Conservation (phyloP, 2,113 vertebrate genomes). For the Gymnocephalus cernua region DNA sequence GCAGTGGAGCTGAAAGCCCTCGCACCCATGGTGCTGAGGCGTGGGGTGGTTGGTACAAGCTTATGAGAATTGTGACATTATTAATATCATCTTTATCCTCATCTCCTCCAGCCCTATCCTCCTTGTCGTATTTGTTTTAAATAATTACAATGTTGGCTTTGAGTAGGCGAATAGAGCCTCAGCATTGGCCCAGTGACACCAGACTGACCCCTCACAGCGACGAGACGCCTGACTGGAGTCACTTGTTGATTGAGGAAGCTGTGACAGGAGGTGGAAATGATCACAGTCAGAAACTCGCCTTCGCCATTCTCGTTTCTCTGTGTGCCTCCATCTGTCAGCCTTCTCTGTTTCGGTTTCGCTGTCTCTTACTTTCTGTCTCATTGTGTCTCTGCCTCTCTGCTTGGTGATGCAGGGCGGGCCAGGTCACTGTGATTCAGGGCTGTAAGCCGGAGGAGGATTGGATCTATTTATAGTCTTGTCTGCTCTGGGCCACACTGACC, state of each 20-base stretch:
- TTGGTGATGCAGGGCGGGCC: constrained; percentile 39
- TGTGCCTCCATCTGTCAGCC: constrained; percentile 20
- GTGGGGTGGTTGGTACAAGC: no score
- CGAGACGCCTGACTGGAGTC: constrained; percentile 5
- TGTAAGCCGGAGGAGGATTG: constrained; percentile 76
- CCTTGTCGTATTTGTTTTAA: neutral
- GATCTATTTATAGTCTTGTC: constrained; percentile 75
- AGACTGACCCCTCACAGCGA: constrained; percentile 30
- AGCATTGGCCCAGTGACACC: constrained; percentile 36
- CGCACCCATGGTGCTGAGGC: no score
- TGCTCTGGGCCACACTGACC: constrained; percentile 70
- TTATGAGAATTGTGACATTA: neutral
- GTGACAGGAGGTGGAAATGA: constrained; percentile 11
- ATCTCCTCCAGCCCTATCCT: neutral
- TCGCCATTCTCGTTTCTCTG: neutral
- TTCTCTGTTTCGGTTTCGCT: constrained; percentile 15
- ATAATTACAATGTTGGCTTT: neutral
- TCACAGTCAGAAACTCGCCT: constrained; percentile 19
- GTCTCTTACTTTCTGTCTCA: constrained; percentile 43
- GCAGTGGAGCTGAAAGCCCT: no score
- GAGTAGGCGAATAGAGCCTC: constrained; percentile 8
- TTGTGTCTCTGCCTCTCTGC: constrained; percentile 41
- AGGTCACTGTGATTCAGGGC: constrained; percentile 66
- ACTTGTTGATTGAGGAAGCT: constrained; percentile 17
- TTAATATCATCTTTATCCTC: neutral